phyloP scores from a whole-genome alignment of 2,113 vertebrate genomes.

The Pomatostomus ruficeps region DNA sequence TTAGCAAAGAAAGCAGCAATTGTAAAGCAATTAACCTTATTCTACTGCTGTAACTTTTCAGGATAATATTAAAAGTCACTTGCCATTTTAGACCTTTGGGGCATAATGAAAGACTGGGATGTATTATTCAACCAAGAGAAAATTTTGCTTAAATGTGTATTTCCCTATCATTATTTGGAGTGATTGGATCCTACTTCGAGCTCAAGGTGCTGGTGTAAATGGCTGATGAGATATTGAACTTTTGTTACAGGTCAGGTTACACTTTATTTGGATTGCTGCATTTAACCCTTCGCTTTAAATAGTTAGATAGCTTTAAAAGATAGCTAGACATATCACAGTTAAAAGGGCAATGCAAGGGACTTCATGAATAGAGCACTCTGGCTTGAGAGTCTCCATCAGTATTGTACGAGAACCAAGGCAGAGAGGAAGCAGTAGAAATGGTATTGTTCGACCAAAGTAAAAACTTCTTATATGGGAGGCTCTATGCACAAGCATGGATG shows the following conservation, averaged over 20 bases:
- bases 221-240: background rate
- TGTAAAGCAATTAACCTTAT: constrained; percentile 14
- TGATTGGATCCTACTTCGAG: background rate
- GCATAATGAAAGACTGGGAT: background rate
- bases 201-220: background rate
- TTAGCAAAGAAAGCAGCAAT: background rate
- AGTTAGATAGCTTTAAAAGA: background rate
- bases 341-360: background rate
- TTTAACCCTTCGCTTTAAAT: background rate
- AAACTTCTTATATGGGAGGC: background rate
- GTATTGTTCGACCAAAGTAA: background rate
- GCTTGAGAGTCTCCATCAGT: background rate
- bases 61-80: background rate
- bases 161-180: background rate
- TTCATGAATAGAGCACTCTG: background rate
- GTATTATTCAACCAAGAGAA: background rate
- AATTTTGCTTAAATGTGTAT: background rate
- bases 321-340: background rate
- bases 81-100: background rate
- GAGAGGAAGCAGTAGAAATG: background rate
- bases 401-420: background rate
- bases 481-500: background rate
- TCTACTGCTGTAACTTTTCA: background rate
- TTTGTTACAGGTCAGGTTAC: background rate
- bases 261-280: background rate